Evolutionary conservation across 2,888 invertebrate species (phyloP), one percentile per base, ranked within the genome.

Genomic region (Clepsis dumicolana): DNA sequence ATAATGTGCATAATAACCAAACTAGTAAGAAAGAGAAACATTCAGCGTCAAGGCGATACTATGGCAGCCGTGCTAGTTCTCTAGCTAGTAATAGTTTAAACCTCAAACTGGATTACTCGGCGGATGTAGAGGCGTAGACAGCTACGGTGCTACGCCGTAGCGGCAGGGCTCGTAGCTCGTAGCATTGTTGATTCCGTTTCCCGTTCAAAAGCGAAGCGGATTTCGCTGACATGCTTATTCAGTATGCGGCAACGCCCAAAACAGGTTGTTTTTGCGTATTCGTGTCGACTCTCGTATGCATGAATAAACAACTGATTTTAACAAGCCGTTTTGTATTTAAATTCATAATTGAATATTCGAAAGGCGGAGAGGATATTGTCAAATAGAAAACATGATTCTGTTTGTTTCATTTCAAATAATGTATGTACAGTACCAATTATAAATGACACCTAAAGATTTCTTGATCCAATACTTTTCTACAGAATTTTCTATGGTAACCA

Each of bases 131-230:
- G n/a, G 14, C 35, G 44, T 44, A 52, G 52, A 24, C 50, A 32
- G 35, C 59, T 35, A 52, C 59, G n/a, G 18, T 25, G 52, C 65
- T 65, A 65, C 65, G 65, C 21, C 38, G 65, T 59, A 65, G 65
- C 35, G 16, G 25, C 18, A 4, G n/a, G 38, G 27, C 21, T 41
- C 50, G 65, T 65, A 65, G 50, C 64, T 24, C 18, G 59, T 59
- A 59, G 59, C 59, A 24, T 41, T 38, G 27, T 59, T 25, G 41
- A 21, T 59, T 59, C 59, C 59, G 59, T 48, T 48, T 48, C 48
- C 48, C 48, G 12, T 48, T 48, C 48, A 12, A 21, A 12, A 10
- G 48, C 18, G 18, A 16, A 18, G 18, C 18, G 48, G 48, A 21
- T 21, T 48, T 21, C 21, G 48, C 48, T 48, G 48, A 48, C 48